Base-by-base conservation (phyloP, 2,888 invertebrate genomes). In the Metacarcinus magister region DNA sequence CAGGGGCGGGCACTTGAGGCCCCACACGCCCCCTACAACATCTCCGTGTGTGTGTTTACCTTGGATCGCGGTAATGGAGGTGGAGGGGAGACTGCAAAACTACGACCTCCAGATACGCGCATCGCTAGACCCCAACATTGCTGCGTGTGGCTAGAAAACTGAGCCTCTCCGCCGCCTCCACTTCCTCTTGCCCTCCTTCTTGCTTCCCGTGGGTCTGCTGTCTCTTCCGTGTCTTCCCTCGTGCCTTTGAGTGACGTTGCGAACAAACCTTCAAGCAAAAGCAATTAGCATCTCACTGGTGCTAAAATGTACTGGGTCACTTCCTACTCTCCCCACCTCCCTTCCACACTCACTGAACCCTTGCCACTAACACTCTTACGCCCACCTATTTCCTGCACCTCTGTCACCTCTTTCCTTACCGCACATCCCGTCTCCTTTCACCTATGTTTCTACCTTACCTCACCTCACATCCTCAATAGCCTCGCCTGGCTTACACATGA, bases 1-100 rank as follows among this genome's bases (percentile, higher is more conserved):
- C 44, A 48, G 48, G 48, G 48, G 46, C 44, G 91, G 28, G 44
- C 91, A 28, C 44, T 91, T 91, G 46, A 48, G 82, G 13, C 82
- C 0, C 13, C 82, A 28, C 28, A 5, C 28, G 32, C 7, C 82
- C 82, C 82, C 32, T 16, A 5, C 7, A 28, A 32, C 7, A 13
- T 32, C 32, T 82, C 82, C 28, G 82, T 13, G 32, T 82, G 82
- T 82, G 82, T 82, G 82, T 82, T 82, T 82, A 82, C 82, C 82
- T 82, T 82, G 82, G 82, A 32, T 10, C 32, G 82, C 32, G 0
- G 82, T 82, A 82, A 82, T 82, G 82, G 82, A 7, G 32, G 82
- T 82, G 82, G 82, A 7, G 32, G 82, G 48, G 32, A 28, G 91
- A 91, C 91, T 43, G 91, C 32, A 82, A 82, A 28, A 82, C 23